Evolutionary conservation across 2,113 vertebrate genomes (phyloP).

Genomic region (Calidris pygmaea): DNA sequence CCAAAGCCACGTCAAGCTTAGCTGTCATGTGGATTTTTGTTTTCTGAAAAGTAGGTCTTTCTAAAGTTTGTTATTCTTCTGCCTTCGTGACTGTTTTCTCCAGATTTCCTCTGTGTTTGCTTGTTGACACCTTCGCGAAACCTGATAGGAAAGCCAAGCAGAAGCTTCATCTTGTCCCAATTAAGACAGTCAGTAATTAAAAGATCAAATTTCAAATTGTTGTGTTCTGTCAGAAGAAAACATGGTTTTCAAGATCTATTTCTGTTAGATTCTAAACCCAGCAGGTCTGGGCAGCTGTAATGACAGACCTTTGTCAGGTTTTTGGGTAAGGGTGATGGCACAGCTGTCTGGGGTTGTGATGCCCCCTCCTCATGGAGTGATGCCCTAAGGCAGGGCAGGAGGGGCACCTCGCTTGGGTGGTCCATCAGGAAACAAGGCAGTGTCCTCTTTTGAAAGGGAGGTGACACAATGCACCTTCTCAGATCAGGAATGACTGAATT

Average conservation of each 20-base stretch:
- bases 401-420: accelerated
- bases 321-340: background rate
- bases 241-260: background rate
- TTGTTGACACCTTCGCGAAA: background rate
- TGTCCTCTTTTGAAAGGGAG: background rate
- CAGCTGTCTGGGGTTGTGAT: accelerated
- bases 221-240: background rate
- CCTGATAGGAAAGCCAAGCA: background rate
- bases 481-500: background rate
- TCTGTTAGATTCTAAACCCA: background rate
- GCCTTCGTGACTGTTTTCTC: background rate
- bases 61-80: background rate
- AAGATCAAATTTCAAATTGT: background rate
- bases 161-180: background rate
- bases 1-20: background rate
- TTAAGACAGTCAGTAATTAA: background rate
- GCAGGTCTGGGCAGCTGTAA: background rate
- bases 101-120: background rate
- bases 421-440: background rate
- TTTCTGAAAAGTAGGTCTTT: background rate
- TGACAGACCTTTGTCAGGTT: background rate
- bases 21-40: background rate
- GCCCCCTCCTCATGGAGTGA: background rate
- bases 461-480: background rate
- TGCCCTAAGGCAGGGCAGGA: background rate